Evolutionary conservation across 2,797 vertebrate genomes (phyloP).

Genomic region (Prunella strophiata): DNA sequence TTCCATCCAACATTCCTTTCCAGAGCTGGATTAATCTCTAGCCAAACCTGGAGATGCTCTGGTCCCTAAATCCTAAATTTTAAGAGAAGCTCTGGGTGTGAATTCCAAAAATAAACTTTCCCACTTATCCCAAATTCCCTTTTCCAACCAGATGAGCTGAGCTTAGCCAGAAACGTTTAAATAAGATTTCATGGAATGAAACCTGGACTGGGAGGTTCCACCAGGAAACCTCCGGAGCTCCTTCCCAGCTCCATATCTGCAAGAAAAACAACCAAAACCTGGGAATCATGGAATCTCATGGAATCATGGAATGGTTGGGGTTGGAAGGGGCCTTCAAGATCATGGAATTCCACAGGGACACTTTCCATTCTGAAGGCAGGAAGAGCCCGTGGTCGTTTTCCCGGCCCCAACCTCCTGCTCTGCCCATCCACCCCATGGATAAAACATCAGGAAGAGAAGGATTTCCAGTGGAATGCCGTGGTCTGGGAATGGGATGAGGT

Average conservation of each 20-base stretch:
- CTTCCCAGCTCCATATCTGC: neutral
- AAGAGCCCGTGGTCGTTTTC: neutral
- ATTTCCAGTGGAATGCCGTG: neutral
- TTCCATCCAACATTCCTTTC: neutral
- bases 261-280: fast-evolving
- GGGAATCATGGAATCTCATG: neutral
- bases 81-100: fast-evolving
- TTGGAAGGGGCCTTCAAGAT: neutral
- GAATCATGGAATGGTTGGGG: neutral
- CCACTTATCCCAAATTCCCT: neutral
- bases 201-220: neutral
- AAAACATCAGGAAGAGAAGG: neutral
- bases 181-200: neutral
- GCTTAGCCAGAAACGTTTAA: neutral
- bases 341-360: neutral
- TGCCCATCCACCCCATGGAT: neutral
- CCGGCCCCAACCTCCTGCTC: neutral
- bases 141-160: neutral
- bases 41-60: no score
- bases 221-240: neutral
- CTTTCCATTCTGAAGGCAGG: neutral
- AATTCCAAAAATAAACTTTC: neutral
- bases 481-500: neutral
- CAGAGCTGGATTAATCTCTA: no score
- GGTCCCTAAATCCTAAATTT: no score